Evolutionary conservation across 2,888 invertebrate species (phyloP).

Genomic region (Trypoxylon attenuatum): DNA sequence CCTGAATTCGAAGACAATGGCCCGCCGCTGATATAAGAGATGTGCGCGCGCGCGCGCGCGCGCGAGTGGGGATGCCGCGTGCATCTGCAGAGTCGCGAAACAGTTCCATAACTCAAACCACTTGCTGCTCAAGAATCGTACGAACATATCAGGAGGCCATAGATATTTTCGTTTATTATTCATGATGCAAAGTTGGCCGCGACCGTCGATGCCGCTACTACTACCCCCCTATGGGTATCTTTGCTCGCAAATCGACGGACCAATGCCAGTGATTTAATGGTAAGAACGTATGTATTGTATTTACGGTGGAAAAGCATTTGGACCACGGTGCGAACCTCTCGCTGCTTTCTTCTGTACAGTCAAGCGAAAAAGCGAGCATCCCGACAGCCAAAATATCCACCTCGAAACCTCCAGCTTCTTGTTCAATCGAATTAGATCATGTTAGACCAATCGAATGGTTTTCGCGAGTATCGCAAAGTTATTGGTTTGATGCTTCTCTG

Average conservation of each 20-base stretch:
- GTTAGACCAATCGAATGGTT: too few relatives aligned
- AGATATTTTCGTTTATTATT: constrained; percentile 66
- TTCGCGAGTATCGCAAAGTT: too few relatives aligned
- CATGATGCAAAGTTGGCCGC: constrained; percentile 65
- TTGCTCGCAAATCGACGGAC: too few relatives aligned
- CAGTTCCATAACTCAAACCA: constrained; percentile 20
- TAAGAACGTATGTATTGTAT: constrained; percentile 26
- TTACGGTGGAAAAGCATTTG: constrained; percentile 11
- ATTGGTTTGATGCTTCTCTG: too few relatives aligned
- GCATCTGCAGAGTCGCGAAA: neutral
- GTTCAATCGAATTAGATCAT: constrained; percentile 29
- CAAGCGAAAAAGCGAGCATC: too few relatives aligned
- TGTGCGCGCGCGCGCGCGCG: too few relatives aligned
- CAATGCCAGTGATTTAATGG: constrained; percentile 34
- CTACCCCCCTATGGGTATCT: too few relatives aligned
- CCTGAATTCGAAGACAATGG: too few relatives aligned
- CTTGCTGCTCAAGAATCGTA: constrained; percentile 24
- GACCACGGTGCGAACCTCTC: too few relatives aligned
- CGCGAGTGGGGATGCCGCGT: too few relatives aligned
- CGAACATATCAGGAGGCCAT: constrained; percentile 23
- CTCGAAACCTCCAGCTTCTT: neutral
- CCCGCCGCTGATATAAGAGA: too few relatives aligned
- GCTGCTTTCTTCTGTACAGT: too few relatives aligned
- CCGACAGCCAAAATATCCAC: neutral
- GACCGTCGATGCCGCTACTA: constrained; percentile 7